phyloP scores from a whole-genome alignment of 2,797 vertebrate genomes.

The Siniperca obscura region DNA sequence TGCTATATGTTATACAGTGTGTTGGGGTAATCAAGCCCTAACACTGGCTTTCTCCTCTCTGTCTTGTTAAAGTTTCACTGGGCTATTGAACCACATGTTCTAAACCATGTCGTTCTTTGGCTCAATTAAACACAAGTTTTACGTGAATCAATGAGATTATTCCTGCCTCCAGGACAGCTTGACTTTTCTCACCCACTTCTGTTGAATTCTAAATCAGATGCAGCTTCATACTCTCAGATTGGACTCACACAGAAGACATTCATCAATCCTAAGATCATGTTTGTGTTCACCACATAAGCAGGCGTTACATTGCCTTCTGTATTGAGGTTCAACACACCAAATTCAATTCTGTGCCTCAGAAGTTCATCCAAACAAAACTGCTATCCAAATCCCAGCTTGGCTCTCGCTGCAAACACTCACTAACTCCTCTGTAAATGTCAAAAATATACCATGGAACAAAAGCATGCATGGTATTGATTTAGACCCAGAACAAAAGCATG shows the following conservation, averaged over 20 bases:
- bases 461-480: slow-evolving; percentile 55
- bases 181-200: neutral
- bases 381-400: slow-evolving; percentile 29
- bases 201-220: neutral
- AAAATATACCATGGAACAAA: slow-evolving; percentile 32
- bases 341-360: slow-evolving; percentile 38
- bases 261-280: neutral
- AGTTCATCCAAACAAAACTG: slow-evolving; percentile 39
- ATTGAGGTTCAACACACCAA: slow-evolving; percentile 35
- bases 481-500: slow-evolving; percentile 25
- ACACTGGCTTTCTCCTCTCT: neutral
- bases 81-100: slow-evolving; percentile 6
- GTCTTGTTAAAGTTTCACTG: neutral
- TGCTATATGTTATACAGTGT: neutral
- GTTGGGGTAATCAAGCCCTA: neutral
- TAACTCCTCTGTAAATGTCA: slow-evolving; percentile 44
- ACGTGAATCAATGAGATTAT: slow-evolving; percentile 11
- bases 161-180: neutral
- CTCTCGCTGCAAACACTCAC: slow-evolving; percentile 15
- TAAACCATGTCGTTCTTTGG: neutral
- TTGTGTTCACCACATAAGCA: slow-evolving; percentile 27
- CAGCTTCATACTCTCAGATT: neutral
- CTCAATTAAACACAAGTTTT: neutral
- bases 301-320: slow-evolving; percentile 30
- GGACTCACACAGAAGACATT: neutral